Base-by-base conservation (phyloP, 2,888 invertebrate species). In the Polydrusus cervinus region DNA sequence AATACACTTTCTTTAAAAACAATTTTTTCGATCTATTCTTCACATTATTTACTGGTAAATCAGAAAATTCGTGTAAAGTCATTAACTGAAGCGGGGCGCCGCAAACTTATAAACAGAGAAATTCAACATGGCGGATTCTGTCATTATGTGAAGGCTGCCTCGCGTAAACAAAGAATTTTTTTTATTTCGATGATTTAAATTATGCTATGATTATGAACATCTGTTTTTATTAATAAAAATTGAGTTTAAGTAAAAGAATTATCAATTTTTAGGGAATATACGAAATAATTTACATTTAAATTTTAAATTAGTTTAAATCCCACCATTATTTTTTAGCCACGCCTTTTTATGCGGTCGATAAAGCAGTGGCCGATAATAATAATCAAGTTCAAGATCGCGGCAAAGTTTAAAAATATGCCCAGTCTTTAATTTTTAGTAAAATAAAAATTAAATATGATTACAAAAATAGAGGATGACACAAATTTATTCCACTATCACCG, bases 81-180 rank as follows among this genome's bases (percentile, higher is more conserved):
- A 74, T 78, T 78, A 82, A 83, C 81, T 85, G 86, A 81, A 83
- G 87, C 85, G 87, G 87, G 87, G 87, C 83, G 87, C 85, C 84
- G 84, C 86, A 86, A 86, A 87, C 86, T 78, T 87, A 87, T 87
- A 87, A 87, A 87, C 87, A 87, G 80, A 82, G 79, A 82, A 79
- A 86, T 83, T 81, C 85, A 87, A 87, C 83, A 87, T 87, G 87
- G 87, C 87, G 80, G 85, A 77, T 79, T 72, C 60, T 72, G 72
- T 55, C 55, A 55, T 62, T 71, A 60, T 45, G 38, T 49, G 40
- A 78, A 79, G 80, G 79, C 81, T 78, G 80, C 80, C 75, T 76
- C 72, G 77, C 66, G 78, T 80, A 80, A 81, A 79, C 80, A 79
- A 79, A 78, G 76, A 65, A 75, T 49, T 13, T 70, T 71, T 78